Evolutionary conservation across 2,797 vertebrate genomes (phyloP).

Genomic region (Chelonia mydas): DNA sequence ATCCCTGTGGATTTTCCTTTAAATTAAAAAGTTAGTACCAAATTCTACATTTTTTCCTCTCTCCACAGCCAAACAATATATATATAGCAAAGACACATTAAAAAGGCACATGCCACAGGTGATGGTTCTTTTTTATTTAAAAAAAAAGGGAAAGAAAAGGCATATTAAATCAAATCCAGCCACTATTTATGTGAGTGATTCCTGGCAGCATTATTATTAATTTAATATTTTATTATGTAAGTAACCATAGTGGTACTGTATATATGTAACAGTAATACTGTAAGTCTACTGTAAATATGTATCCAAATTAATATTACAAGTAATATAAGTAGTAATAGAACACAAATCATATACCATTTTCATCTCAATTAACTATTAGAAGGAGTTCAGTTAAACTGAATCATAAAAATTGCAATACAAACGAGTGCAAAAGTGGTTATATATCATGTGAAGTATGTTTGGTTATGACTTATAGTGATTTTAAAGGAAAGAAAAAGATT

Average conservation of each 20-base stretch:
- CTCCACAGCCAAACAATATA: not conserved
- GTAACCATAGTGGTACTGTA: not conserved
- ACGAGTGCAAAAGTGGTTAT: not conserved
- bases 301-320: not conserved
- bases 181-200: not conserved
- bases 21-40: slow-evolving; percentile 14
- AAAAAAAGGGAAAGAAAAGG: not conserved
- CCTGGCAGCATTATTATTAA: not conserved
- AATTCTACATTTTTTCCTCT: not conserved
- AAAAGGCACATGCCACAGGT: not conserved
- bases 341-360: not conserved
- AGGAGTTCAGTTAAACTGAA: not conserved
- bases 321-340: not conserved
- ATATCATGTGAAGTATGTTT: not conserved
- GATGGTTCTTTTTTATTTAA: not conserved
- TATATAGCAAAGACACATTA: not conserved
- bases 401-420: not conserved
- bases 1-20: not conserved
- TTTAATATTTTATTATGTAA: not conserved
- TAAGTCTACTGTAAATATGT: not conserved
- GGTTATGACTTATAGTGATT: not conserved
- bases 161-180: not conserved
- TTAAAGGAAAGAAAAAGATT: not conserved
- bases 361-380: not conserved
- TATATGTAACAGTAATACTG: not conserved